Base-by-base conservation (phyloP, 2,888 invertebrate genomes). In the Xanthorhoe designata region DNA sequence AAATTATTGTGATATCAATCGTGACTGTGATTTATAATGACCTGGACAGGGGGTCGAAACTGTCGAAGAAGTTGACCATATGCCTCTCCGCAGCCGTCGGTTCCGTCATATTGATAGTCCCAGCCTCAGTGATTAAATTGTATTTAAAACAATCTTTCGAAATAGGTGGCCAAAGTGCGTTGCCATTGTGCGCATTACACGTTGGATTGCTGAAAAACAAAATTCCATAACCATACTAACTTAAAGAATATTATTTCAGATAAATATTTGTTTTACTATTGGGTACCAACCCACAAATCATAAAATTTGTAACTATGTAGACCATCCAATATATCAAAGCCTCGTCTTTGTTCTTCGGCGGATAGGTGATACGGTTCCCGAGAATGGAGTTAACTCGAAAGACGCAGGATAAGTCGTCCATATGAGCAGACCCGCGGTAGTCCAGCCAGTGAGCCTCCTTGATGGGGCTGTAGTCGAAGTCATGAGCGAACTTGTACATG, bases 341-440 rank as follows among this genome's bases (percentile, higher is more conserved):
- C 7, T 75, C 72, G 38, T 80, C 78, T 13, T 19, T 64, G 29
- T 45, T 61, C 3, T 2, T 61, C n/a, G 64, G 57, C 7, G 74
- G 71, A 32, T 69, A 66, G 3, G 67, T 58, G 6, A 61, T 61
- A 3, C 66, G 51, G 5, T 69, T 29, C 1, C 69, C 73, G 7
- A 77, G 68, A 38, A 79, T 50, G 1, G 78, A 75, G 66, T 81
- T 80, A 1, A 69, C 66, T 13, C 75, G 70, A 55, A 94, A 94
- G 1, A 94, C 72, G 56, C 89, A 90, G 0, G 89, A 86, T 75
- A 94, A 74, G 72, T 94, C 94, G 70, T 94, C 94, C 6, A 89
- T 86, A 61, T 94, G 94, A 4, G 72, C 64, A 0, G 65, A 60
- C 19, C 91, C 92, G 2, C 85, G 80, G 13, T 90, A 75, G 50